phyloP scores from a whole-genome alignment of 1,140 invertebrate species.

The Lucilia cuprina region DNA sequence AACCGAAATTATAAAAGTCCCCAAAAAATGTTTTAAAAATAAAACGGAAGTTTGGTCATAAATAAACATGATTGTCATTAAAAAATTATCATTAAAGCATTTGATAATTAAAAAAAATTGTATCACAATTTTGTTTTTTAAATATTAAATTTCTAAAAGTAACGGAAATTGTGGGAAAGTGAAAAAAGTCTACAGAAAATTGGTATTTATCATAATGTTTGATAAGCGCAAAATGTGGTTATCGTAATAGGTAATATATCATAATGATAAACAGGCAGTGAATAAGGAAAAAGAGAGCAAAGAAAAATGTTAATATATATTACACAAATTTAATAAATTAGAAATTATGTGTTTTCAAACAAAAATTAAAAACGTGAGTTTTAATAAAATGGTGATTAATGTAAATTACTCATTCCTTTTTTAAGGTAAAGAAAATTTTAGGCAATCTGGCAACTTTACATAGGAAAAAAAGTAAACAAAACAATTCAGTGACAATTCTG shows the following conservation, averaged over 20 bases:
- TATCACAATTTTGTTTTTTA: not conserved
- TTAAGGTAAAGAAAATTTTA: too few species aligned
- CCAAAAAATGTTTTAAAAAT: not conserved
- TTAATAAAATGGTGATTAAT: too few species aligned
- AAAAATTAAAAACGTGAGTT: too few species aligned
- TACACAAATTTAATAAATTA: too few species aligned
- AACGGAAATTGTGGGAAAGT: not conserved
- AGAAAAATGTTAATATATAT: too few species aligned
- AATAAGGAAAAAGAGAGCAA: too few species aligned
- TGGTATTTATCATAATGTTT: not conserved
- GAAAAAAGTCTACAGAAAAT: not conserved
- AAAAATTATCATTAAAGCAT: constrained; percentile 61
- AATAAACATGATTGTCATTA: constrained; percentile 7
- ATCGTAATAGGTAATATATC: not conserved
- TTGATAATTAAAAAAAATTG: constrained; percentile 61
- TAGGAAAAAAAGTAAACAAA: too few species aligned
- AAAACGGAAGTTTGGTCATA: not conserved
- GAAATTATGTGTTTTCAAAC: too few species aligned
- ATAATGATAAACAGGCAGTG: not conserved
- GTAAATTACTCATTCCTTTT: too few species aligned
- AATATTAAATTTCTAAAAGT: not conserved
- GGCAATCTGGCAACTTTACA: too few species aligned
- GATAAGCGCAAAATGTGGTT: not conserved
- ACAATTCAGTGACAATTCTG: too few species aligned
- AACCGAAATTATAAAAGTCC: constrained; percentile 15